These are phyloP conservation scores for Anguilla pacifica DNA, from an alignment of 2,797 vertebrate genomes.

Conservation along the genomic window DNA sequence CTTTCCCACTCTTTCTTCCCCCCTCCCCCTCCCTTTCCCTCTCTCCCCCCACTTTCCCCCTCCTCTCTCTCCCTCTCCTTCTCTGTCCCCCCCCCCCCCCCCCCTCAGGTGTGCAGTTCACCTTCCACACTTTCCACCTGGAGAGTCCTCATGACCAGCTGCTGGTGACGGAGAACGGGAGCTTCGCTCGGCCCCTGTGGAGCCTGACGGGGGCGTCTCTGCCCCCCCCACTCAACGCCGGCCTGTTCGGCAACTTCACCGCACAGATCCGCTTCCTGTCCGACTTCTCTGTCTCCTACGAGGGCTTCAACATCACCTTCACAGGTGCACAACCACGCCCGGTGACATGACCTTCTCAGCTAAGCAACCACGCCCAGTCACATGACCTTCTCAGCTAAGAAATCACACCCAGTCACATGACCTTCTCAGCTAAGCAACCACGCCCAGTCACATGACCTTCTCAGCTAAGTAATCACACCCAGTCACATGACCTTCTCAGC, in stretches of 20 bases:
- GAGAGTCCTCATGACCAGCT: conserved; percentile 96
- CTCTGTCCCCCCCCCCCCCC: background rate
- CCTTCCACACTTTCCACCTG: conserved; percentile 96
- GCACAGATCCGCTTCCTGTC: conserved; percentile 97
- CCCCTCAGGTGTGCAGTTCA: conserved; percentile 91
- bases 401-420: background rate
- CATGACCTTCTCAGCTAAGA: background rate
- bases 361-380: background rate
- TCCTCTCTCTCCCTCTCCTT: background rate
- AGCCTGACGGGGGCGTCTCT: conserved; percentile 89
- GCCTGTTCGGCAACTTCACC: conserved; percentile 94
- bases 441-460: too few species aligned
- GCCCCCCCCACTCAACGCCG: conserved; percentile 87
- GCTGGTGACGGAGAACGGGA: conserved; percentile 91
- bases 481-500: too few species aligned
- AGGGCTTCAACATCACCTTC: conserved; percentile 99
- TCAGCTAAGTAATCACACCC: too few species aligned
- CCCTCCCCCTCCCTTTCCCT: background rate
- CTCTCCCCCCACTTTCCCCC: background rate
- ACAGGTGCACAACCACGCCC: conserved; percentile 75
- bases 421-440: background rate
- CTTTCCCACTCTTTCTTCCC: background rate
- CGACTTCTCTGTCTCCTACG: conserved; percentile 97
- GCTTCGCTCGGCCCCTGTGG: conserved; percentile 89
- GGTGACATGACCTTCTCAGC: background rate